Percentiles rank a stretch among this genome's conserved stretches.
Conservation (phyloP, 2,888 invertebrate species). For the Dione juno region DNA sequence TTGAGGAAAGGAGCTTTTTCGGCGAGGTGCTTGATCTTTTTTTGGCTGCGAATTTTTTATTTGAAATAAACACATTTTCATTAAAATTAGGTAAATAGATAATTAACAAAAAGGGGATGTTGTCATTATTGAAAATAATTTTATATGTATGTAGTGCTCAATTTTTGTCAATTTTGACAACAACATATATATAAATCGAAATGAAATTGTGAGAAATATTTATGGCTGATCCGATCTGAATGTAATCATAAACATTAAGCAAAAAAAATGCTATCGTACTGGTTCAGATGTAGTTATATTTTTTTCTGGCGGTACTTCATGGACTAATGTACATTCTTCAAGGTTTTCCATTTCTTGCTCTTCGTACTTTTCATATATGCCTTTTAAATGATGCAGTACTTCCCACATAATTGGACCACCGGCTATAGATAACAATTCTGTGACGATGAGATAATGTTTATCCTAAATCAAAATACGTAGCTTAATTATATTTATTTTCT, state of each 20-base stretch:
- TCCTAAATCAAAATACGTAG: conserved; percentile 53
- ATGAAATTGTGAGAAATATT: no score
- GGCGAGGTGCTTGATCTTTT: conserved; percentile 47
- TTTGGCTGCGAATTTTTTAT: conserved; percentile 45
- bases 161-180: no score
- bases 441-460: conserved; percentile 65
- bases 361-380: conserved; percentile 60
- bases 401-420: conserved; percentile 74
- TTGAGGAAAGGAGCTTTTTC: conserved; percentile 32
- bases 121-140: no score
- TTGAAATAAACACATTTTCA: no score
- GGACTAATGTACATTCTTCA: conserved; percentile 59
- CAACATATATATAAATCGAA: no score
- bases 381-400: conserved; percentile 56
- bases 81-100: no score
- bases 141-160: no score
- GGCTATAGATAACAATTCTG: conserved; percentile 63
- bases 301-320: conserved; percentile 47
- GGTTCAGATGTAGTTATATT: conserved; percentile 40
- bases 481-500: no score
- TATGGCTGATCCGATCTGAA: no score
- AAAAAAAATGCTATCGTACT: conserved; percentile 4
- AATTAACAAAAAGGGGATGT: no score
- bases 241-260: no score
- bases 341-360: conserved; percentile 57